A percentile compares a stretch with the other conserved stretches of the same genome.
phyloP scores from a whole-genome alignment of 2,888 invertebrate species.

The Dendrolimus houi region DNA sequence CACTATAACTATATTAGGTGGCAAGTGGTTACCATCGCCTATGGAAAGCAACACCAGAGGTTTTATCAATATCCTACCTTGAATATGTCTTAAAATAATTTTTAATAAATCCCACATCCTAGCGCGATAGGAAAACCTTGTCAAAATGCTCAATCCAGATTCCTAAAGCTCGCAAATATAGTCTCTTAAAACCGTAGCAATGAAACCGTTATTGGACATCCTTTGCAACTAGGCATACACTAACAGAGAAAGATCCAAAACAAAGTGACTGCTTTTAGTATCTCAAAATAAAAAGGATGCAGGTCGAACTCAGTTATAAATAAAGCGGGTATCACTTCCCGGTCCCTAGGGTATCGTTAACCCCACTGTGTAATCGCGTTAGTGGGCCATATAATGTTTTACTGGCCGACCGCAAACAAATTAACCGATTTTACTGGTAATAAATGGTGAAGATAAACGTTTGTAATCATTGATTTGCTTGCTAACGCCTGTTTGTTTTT shows the following conservation, averaged over 20 bases:
- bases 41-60: no score
- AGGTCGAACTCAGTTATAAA: slow-evolving; percentile 2
- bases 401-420: slow-evolving; percentile 53
- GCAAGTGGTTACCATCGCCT: no score
- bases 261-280: background rate
- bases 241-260: background rate
- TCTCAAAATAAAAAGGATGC: background rate
- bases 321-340: slow-evolving; percentile 28
- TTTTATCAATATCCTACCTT: no score
- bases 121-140: no score
- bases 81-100: no score
- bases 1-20: no score
- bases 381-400: slow-evolving; percentile 47
- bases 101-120: no score
- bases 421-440: slow-evolving; percentile 49
- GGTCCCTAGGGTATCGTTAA: slow-evolving; percentile 48
- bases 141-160: no score
- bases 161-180: no score
- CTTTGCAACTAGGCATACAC: no score
- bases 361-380: slow-evolving; percentile 48
- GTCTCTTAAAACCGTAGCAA: no score
- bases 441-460: slow-evolving; percentile 37
- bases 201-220: no score
- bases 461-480: slow-evolving; percentile 4
- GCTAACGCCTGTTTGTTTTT: background rate